These are phyloP conservation scores for Hololepta plana DNA, from an alignment of 2,888 invertebrate species.

Conservation along the genomic window DNA sequence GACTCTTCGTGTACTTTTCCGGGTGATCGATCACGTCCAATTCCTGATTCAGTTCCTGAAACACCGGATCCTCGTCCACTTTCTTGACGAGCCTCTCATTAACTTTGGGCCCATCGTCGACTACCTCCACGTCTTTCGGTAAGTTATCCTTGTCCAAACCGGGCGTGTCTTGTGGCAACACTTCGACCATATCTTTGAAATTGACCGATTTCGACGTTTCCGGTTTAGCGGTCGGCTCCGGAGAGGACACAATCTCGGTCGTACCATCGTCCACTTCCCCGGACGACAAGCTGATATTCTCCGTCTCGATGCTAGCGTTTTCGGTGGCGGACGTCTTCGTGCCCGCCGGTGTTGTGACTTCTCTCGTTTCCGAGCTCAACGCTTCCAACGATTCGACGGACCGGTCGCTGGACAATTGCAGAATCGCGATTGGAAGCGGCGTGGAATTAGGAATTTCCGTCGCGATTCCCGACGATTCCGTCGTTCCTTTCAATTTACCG, in stretches of 20 bases:
- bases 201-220: conserved; percentile 8
- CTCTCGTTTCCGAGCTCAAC: conserved; percentile 11
- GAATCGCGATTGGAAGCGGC: too few relatives aligned
- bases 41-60: conserved; percentile 18
- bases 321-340: conserved; percentile 15
- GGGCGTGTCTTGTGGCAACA: conserved; percentile 12
- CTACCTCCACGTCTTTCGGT: too few relatives aligned
- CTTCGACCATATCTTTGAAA: conserved; percentile 17
- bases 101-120: too few relatives aligned
- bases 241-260: too few relatives aligned
- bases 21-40: conserved; percentile 10
- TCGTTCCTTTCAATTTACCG: too few relatives aligned
- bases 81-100: too few relatives aligned
- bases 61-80: conserved; percentile 14
- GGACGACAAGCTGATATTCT: too few relatives aligned
- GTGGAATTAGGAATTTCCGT: too few relatives aligned
- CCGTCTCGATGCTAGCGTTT: conserved; percentile 21
- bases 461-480: too few relatives aligned
- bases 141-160: too few relatives aligned
- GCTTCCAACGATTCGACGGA: conserved; percentile 17
- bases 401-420: conserved; percentile 8
- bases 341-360: conserved; percentile 15
- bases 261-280: too few relatives aligned
- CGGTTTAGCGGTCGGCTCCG: conserved; percentile 6
- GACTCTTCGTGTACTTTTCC: conserved; percentile 11